Conservation (phyloP, 2,888 invertebrate genomes). For the Chorisops tibialis region DNA sequence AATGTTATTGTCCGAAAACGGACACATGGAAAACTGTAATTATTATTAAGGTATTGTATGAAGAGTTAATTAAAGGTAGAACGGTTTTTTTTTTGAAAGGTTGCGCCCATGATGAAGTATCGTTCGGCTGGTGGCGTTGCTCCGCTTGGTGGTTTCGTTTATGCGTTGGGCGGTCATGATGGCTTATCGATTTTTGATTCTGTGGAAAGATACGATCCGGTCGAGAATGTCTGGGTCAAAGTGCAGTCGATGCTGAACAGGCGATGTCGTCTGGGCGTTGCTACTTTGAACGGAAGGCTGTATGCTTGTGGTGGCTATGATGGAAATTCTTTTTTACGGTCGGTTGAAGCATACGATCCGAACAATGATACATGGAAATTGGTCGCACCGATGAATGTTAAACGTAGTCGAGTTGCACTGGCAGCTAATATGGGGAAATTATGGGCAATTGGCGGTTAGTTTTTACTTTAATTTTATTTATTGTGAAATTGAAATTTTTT, state of each 20-base stretch:
- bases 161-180: constrained; percentile 84
- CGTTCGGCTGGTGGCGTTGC: constrained; percentile 70
- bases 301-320: constrained; percentile 86
- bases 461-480: background rate
- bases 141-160: constrained; percentile 65
- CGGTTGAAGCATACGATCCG: constrained; percentile 79
- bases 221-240: constrained; percentile 67
- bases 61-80: background rate
- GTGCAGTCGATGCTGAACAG: constrained; percentile 77
- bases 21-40: constrained; percentile 71
- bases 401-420: constrained; percentile 75
- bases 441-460: constrained; percentile 71
- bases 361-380: constrained; percentile 71
- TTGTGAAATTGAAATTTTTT: background rate
- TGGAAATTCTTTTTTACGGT: constrained; percentile 75
- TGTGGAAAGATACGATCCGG: constrained; percentile 76
- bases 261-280: constrained; percentile 79
- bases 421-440: constrained; percentile 80
- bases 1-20: constrained; percentile 72
- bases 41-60: background rate
- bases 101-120: constrained; percentile 53
- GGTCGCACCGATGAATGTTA: constrained; percentile 77
- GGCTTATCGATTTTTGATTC: constrained; percentile 84
- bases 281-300: constrained; percentile 74
- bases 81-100: constrained; percentile 39